A percentile compares a stretch with the other conserved stretches of the same genome.
phyloP scores from a whole-genome alignment of 2,113 vertebrate species.

The Campylorhamphus procurvoides region DNA sequence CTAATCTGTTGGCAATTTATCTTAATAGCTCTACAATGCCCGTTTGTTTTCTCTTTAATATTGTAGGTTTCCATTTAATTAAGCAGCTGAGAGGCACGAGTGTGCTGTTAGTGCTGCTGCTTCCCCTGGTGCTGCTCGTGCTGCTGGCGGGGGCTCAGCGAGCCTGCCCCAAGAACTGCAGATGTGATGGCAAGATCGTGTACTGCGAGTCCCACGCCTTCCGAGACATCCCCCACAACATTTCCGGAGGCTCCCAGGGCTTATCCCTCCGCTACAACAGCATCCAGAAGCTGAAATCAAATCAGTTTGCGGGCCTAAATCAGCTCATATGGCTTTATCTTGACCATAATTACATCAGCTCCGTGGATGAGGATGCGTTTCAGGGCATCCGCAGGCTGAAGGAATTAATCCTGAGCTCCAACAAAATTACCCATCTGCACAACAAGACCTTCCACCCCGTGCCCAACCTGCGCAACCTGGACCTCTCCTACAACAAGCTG shows the following conservation, averaged over 20 bases:
- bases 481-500: slow-evolving; percentile 96
- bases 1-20: not conserved
- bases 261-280: slow-evolving; percentile 97
- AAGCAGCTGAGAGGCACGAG: slow-evolving; percentile 82
- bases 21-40: slow-evolving; percentile 22
- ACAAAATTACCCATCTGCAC: slow-evolving; percentile 90
- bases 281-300: slow-evolving; percentile 88
- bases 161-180: slow-evolving; percentile 91
- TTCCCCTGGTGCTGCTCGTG: slow-evolving; percentile 82
- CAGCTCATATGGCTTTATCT: slow-evolving; percentile 98
- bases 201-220: slow-evolving; percentile 98
- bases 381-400: slow-evolving; percentile 93
- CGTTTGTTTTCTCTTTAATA: slow-evolving; percentile 58
- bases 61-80: slow-evolving; percentile 76
- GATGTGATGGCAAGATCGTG: slow-evolving; percentile 97
- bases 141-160: slow-evolving; percentile 85
- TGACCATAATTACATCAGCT: slow-evolving; percentile 94
- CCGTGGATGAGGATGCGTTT: slow-evolving; percentile 91
- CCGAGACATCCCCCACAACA: slow-evolving; percentile 91
- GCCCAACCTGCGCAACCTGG: slow-evolving; percentile 95
- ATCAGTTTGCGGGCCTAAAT: slow-evolving; percentile 92
- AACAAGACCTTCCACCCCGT: slow-evolving; percentile 93
- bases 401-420: slow-evolving; percentile 96
- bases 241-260: slow-evolving; percentile 93
- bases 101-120: slow-evolving; percentile 72